phyloP scores from a whole-genome alignment of 2,113 vertebrate genomes.

The Cebidichthys violaceus region DNA sequence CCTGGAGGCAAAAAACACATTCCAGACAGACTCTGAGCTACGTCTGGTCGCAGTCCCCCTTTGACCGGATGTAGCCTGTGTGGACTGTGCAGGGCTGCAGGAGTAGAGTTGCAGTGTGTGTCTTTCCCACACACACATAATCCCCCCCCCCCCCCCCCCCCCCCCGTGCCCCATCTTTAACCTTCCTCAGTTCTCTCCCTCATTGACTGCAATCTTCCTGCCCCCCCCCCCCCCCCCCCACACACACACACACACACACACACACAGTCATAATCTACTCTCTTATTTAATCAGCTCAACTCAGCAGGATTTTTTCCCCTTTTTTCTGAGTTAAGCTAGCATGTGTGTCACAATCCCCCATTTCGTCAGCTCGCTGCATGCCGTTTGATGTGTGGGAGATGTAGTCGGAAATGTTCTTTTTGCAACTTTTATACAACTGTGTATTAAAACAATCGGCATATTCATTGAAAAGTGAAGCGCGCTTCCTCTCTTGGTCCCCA shows the following conservation, averaged over 20 bases:
- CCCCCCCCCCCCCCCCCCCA: too few relatives aligned
- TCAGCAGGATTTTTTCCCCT: conserved; percentile 33
- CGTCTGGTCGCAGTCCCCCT: too few relatives aligned
- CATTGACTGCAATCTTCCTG: neutral
- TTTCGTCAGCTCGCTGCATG: neutral
- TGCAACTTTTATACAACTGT: neutral
- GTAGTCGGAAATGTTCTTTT: neutral
- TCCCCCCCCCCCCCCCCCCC: neutral
- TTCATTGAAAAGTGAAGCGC: neutral
- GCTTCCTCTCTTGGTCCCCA: neutral
- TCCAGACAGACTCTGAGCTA: too few relatives aligned
- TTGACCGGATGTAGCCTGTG: neutral
- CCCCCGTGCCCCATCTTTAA: neutral
- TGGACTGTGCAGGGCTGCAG: neutral
- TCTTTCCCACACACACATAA: neutral
- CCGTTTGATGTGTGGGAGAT: neutral
- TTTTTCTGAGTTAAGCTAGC: conserved; percentile 28
- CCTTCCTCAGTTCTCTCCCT: conserved; percentile 13
- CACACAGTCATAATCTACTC: conserved; percentile 53
- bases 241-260: too few relatives aligned
- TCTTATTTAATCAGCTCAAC: conserved; percentile 60
- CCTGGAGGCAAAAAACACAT: too few relatives aligned
- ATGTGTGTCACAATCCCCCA: conserved; percentile 1
- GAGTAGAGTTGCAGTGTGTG: neutral
- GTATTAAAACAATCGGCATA: neutral